Evolutionary conservation across 2,888 invertebrate genomes (phyloP), one percentile per base, ranked within the genome.

Genomic region (Dynastes maya): DNA sequence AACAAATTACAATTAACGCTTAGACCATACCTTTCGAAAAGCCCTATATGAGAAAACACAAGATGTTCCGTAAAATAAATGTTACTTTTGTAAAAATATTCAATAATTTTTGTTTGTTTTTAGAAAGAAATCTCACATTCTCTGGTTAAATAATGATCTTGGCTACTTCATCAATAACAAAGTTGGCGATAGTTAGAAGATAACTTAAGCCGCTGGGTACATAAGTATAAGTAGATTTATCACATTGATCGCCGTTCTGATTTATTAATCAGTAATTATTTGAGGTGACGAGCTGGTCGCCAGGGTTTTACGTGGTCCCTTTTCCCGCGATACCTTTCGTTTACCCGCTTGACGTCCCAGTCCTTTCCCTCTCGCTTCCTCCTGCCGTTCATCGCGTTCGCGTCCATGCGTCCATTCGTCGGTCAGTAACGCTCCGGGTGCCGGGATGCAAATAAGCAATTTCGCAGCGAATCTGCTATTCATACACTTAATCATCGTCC

Each of bases 401-500:
- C 45, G 51, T 51, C 51, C 45, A 40, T 63, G 49, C 51, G 64
- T 51, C 55, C 55, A 55, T 55, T 37, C 58, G 72, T 58, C 61
- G 74, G 37, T 40, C 61, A 37, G 37, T 75, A 61, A n/a, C 71
- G 40, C 16, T 37, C 11, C 65, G 65, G 45, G n/a, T 81, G 82
- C 79, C 81, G 83, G 55, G 84, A 85, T 85, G 85, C 85, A 86
- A 86, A 85, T 85, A 87, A 87, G 88, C 88, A 88, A 88, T 88
- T 88, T 88, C 88, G 84, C 85, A 86, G 84, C 87, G 85, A 87
- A 88, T 88, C 87, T 87, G 87, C 84, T 88, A 88, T 88, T 88
- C 88, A 88, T 88, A 87, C 87, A 88, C 88, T 88, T 88, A 88
- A 88, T 88, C 88, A 88, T 88, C 87, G 88, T 88, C 88, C 88